A percentile compares a stretch with the other conserved stretches of the same genome.
Conservation (phyloP, 2,797 vertebrate species). For the Rallus crepitans region DNA sequence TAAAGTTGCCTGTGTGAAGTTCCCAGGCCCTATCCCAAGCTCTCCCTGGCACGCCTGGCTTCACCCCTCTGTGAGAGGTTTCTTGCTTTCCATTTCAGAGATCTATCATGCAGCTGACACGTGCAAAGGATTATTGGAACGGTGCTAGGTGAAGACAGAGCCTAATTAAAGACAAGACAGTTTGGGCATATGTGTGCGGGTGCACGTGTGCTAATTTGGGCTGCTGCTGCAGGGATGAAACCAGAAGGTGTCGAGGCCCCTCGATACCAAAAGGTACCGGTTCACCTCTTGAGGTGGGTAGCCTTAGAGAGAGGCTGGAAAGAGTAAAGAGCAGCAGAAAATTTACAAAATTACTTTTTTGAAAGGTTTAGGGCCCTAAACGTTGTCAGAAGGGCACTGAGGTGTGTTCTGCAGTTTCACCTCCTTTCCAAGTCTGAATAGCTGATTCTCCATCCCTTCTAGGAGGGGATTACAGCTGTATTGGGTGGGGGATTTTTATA, state of each 20-base stretch:
- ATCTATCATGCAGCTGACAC: neutral
- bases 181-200: fast-evolving
- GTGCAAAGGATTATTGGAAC: neutral
- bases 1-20: neutral
- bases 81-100: neutral
- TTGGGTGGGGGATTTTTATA: neutral
- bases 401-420: neutral
- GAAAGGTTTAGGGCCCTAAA: neutral
- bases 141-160: neutral
- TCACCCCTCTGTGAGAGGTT: neutral
- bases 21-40: neutral
- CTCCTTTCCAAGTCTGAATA: neutral
- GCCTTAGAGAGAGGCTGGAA: neutral
- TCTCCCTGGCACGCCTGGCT: neutral
- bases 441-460: neutral
- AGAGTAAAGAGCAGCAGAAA: neutral
- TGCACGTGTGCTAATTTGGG: neutral
- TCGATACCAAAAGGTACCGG: neutral
- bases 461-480: neutral
- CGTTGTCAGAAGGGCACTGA: neutral
- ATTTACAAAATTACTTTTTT: neutral
- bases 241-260: neutral
- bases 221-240: neutral
- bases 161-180: neutral
- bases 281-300: fast-evolving